Evolutionary conservation across 2,113 vertebrate species (phyloP).

Genomic region (Agapornis roseicollis): DNA sequence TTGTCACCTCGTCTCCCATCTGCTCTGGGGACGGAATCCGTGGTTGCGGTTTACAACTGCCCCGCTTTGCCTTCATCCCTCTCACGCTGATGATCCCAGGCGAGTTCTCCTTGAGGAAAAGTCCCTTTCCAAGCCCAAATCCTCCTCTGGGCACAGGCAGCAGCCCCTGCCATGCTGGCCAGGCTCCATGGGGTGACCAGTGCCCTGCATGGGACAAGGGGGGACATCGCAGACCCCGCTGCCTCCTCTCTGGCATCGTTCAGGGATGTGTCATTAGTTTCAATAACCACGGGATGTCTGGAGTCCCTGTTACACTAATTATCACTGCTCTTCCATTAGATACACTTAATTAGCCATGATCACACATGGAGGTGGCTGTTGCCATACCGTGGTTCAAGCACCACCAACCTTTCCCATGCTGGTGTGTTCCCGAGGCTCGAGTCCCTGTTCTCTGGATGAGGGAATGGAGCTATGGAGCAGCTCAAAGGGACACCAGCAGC

Average conservation of each 20-base stretch:
- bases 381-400: not conserved
- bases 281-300: not conserved
- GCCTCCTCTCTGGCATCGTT: not conserved
- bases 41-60: not conserved
- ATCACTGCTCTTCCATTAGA: slow-evolving; percentile 17
- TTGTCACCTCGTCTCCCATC: rapidly evolving
- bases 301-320: slow-evolving; percentile 28
- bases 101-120: not conserved
- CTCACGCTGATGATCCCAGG: not conserved
- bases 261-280: not conserved
- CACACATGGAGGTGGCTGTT: not conserved
- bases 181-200: rapidly evolving
- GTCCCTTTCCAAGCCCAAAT: not conserved
- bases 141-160: not conserved
- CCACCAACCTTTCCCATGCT: not conserved
- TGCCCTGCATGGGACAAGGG: not conserved
- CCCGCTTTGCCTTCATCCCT: not conserved
- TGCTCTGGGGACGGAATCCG: not conserved
- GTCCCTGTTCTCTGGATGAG: not conserved
- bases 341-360: slow-evolving; percentile 56
- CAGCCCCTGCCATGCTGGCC: not conserved
- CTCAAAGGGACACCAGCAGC: not conserved
- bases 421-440: rapidly evolving
- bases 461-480: rapidly evolving
- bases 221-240: not conserved